Evolutionary conservation across 2,888 invertebrate species (phyloP).

Genomic region (Furcula furcula): DNA sequence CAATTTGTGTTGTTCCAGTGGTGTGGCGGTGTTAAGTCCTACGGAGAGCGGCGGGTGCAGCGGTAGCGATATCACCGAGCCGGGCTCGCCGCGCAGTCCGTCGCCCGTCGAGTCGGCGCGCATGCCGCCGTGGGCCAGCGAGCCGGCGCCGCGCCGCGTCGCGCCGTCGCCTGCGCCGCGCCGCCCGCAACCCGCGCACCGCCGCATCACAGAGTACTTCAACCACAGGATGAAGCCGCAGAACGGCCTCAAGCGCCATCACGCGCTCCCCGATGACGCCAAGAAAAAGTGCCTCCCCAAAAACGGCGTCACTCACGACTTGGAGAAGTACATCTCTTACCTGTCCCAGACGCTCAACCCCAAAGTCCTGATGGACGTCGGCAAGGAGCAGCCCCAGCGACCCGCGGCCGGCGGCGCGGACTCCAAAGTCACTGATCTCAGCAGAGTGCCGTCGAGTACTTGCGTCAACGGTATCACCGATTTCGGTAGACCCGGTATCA

Average conservation of each 20-base stretch:
- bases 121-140: conserved; percentile 77
- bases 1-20: conserved; percentile 83
- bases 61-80: conserved; percentile 92
- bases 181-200: conserved; percentile 80
- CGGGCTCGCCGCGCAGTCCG: conserved; percentile 91
- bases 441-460: conserved; percentile 40
- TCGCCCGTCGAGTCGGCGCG: conserved; percentile 74
- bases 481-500: conserved; percentile 47
- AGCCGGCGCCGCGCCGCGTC: conserved; percentile 74
- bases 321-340: conserved; percentile 76
- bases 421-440: conserved; percentile 46
- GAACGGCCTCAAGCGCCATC: conserved; percentile 74
- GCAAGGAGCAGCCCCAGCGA: conserved; percentile 43
- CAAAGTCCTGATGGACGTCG: conserved; percentile 69
- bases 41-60: conserved; percentile 86
- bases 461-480: conserved; percentile 52
- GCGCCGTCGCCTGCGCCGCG: conserved; percentile 59
- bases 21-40: conserved; percentile 90
- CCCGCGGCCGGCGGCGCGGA: conserved; percentile 38
- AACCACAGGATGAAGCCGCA: conserved; percentile 91
- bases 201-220: conserved; percentile 92
- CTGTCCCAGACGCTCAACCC: conserved; percentile 74
- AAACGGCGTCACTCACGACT: conserved; percentile 71
- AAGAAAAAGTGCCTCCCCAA: conserved; percentile 73
- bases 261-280: conserved; percentile 53